Conservation (phyloP, 2,888 invertebrate species). For the Chamaedrilus cognettii region DNA sequence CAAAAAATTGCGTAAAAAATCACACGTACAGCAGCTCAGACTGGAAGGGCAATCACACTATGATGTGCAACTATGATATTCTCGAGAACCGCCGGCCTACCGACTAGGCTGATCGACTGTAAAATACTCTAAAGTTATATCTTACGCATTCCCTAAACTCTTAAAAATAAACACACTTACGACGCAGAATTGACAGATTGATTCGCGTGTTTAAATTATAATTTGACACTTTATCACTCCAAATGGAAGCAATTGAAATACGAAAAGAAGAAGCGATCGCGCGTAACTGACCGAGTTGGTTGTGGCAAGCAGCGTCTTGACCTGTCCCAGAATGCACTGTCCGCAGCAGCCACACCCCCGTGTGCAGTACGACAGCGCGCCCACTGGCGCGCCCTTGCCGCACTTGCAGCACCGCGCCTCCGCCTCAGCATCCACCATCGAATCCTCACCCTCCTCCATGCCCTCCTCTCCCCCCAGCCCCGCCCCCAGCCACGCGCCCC, state of each 20-base stretch:
- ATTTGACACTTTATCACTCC: too few species aligned
- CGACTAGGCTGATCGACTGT: too few species aligned
- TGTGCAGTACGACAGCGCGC: conserved; percentile 42
- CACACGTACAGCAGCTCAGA: too few species aligned
- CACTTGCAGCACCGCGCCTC: conserved; percentile 18
- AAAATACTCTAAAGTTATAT: too few species aligned
- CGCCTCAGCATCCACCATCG: background rate
- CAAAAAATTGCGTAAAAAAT: background rate
- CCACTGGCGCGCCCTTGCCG: conserved; percentile 6
- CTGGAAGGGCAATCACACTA: too few species aligned
- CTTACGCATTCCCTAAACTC: too few species aligned
- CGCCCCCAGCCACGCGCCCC: background rate
- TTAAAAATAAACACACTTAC: too few species aligned
- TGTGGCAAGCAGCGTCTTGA: conserved; percentile 46
- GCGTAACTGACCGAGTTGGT: conserved; percentile 38
- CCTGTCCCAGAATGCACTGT: conserved; percentile 47
- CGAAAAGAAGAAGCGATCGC: background rate
- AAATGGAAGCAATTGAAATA: too few species aligned
- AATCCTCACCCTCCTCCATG: background rate
- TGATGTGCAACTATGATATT: too few species aligned
- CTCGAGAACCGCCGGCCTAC: too few species aligned
- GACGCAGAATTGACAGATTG: too few species aligned
- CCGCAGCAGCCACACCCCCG: conserved; percentile 48
- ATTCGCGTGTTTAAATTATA: too few species aligned
- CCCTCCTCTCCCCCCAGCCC: background rate